Conservation (phyloP, 2,797 vertebrate species). For the Tachyglossus aculeatus region DNA sequence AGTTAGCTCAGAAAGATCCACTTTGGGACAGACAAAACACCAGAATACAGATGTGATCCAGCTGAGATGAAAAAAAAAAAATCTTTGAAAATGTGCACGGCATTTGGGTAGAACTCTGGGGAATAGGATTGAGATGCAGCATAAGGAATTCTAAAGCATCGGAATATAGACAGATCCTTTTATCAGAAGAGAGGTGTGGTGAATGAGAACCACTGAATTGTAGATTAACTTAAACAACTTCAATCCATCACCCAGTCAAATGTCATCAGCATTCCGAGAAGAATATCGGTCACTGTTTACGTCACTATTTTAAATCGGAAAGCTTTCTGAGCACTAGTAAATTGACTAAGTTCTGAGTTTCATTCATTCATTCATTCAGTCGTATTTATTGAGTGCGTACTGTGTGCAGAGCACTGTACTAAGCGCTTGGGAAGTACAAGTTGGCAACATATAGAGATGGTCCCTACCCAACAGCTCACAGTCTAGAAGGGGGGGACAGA, state of each 20-base stretch:
- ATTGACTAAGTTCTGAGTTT: conserved; percentile 20
- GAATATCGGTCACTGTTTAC: conserved; percentile 47
- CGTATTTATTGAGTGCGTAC: too few relatives aligned
- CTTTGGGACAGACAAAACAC: too few relatives aligned
- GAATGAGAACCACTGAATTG: conserved; percentile 49
- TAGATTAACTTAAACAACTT: conserved; percentile 50
- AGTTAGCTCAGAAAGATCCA: too few relatives aligned
- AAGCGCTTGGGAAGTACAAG: too few relatives aligned
- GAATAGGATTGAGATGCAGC: conserved; percentile 45
- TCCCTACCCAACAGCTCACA: too few relatives aligned
- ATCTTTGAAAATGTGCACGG: too few relatives aligned
- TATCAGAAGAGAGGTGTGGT: conserved; percentile 46
- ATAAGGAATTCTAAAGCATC: conserved; percentile 33
- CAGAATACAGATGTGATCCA: too few relatives aligned
- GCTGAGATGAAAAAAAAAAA: too few relatives aligned
- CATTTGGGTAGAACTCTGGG: conserved; percentile 41
- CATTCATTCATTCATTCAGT: too few relatives aligned
- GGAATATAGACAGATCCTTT: conserved; percentile 52
- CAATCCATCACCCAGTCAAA: conserved; percentile 51
- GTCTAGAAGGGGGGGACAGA: too few relatives aligned
- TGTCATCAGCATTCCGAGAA: conserved; percentile 45
- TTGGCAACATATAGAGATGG: too few relatives aligned
- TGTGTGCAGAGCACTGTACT: too few relatives aligned
- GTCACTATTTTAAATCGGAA: conserved; percentile 46
- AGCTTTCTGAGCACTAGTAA: conserved; percentile 46